Percentiles rank a stretch among this genome's conserved stretches.
Evolutionary conservation across 2,888 invertebrate genomes (phyloP).

Genomic region (Heliconius ismenius): DNA sequence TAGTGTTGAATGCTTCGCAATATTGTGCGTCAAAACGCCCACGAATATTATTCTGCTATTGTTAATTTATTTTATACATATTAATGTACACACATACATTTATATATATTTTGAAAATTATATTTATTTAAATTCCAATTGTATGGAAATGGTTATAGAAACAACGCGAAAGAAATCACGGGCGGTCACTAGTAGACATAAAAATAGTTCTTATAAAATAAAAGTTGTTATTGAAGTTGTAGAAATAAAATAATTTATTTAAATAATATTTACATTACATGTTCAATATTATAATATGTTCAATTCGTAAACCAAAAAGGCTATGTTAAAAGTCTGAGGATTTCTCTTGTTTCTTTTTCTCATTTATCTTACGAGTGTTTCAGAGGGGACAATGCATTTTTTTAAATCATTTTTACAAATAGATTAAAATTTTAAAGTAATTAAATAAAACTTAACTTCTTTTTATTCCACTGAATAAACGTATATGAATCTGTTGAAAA

Average conservation of each 20-base stretch:
- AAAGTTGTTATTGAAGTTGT: too few relatives aligned
- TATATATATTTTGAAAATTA: background rate
- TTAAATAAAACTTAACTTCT: background rate
- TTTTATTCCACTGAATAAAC: constrained; percentile 31
- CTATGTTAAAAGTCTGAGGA: too few relatives aligned
- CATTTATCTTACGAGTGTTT: too few relatives aligned
- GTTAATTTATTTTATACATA: background rate
- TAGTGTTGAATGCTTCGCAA: constrained; percentile 7
- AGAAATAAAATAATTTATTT: too few relatives aligned
- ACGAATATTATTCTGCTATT: constrained; percentile 1
- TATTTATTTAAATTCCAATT: too few relatives aligned
- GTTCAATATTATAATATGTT: too few relatives aligned
- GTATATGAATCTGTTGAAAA: constrained; percentile 35
- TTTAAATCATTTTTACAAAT: background rate
- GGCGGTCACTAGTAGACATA: background rate
- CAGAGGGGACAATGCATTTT: too few relatives aligned
- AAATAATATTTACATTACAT: too few relatives aligned
- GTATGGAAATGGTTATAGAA: background rate
- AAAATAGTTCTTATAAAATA: background rate
- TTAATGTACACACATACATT: background rate
- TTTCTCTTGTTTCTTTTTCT: too few relatives aligned
- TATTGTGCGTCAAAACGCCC: constrained; percentile 5
- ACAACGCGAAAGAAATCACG: background rate
- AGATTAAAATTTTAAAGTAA: background rate
- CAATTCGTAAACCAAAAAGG: too few relatives aligned